Conservation (phyloP, 2,888 invertebrate species). For the Hirtodrosophila alboralis region DNA sequence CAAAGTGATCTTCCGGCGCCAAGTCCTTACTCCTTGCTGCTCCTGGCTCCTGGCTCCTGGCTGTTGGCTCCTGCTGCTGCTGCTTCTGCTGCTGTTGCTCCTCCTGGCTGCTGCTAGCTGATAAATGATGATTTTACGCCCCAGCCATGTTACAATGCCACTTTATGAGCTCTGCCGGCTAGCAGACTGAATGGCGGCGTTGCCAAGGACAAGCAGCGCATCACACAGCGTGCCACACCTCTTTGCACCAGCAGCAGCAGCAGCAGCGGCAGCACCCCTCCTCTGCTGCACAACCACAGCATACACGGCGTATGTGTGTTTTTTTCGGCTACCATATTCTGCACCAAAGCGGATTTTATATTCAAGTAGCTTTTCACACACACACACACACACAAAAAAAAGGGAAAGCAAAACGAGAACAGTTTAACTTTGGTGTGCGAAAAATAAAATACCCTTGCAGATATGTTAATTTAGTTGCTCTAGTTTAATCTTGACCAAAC, state of each 20-base stretch:
- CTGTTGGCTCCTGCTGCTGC: conserved; percentile 10
- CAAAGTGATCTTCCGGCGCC: conserved; percentile 81
- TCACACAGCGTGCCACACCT: conserved; percentile 12
- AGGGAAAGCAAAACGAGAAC: neutral
- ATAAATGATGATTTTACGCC: conserved; percentile 72
- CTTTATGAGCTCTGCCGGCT: conserved; percentile 64
- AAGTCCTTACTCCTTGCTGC: conserved; percentile 27
- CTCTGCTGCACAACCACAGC: conserved; percentile 10
- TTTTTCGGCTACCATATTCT: conserved; percentile 36
- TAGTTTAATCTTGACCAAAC: too few relatives aligned
- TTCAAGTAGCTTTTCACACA: conserved; percentile 51
- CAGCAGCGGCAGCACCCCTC: too few relatives aligned
- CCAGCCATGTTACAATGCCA: conserved; percentile 59
- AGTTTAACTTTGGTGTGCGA: too few relatives aligned
- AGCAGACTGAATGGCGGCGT: conserved; percentile 49
- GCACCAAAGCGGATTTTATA: conserved; percentile 69
- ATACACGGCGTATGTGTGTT: conserved; percentile 45
- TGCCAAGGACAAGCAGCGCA: conserved; percentile 46
- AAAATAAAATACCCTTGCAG: too few relatives aligned
- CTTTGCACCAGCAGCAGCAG: conserved; percentile 1
- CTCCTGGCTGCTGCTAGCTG: conserved; percentile 35
- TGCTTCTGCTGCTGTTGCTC: conserved; percentile 14
- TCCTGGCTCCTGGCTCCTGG: conserved; percentile 23
- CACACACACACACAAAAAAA: too few relatives aligned
- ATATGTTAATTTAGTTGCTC: too few relatives aligned